A percentile compares a stretch with the other conserved stretches of the same genome.
These are phyloP conservation scores for Portevinia maculata DNA, from an alignment of 2,888 invertebrate species.

Conservation along the genomic window DNA sequence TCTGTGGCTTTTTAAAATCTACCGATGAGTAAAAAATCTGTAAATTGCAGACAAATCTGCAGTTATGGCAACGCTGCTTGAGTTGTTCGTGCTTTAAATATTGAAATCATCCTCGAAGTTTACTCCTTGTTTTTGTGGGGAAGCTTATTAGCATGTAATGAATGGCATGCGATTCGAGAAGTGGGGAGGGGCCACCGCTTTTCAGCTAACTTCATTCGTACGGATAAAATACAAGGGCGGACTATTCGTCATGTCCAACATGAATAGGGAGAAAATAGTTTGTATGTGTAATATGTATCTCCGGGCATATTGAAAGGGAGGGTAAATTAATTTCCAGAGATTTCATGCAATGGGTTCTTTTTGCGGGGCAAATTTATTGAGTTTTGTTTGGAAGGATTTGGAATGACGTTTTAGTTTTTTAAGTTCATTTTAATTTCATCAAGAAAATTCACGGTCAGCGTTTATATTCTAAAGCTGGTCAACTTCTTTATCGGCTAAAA, in stretches of 20 bases:
- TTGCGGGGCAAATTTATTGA: slow-evolving; percentile 14
- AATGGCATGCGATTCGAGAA: slow-evolving; percentile 11
- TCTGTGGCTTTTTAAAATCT: too few species aligned
- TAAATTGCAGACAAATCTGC: too few species aligned
- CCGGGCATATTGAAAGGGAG: neutral
- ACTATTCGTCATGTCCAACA: slow-evolving; percentile 22
- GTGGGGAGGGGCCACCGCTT: slow-evolving; percentile 4
- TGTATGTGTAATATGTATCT: neutral
- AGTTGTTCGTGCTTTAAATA: slow-evolving; percentile 44
- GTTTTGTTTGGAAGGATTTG: slow-evolving; percentile 25
- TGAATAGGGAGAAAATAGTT: neutral
- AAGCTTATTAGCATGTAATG: slow-evolving; percentile 56
- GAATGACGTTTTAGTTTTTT: neutral
- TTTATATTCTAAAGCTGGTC: slow-evolving; percentile 25
- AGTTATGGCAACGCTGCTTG: too few species aligned
- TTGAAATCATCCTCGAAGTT: slow-evolving; percentile 43
- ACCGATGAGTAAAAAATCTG: too few species aligned
- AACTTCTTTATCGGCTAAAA: slow-evolving; percentile 18
- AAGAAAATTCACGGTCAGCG: slow-evolving; percentile 23
- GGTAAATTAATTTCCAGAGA: slow-evolving; percentile 26
- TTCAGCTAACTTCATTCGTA: neutral
- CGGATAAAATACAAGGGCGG: neutral
- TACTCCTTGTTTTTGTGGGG: slow-evolving; percentile 16
- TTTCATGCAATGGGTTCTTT: neutral
- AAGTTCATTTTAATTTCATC: slow-evolving; percentile 13